A percentile compares a stretch with the other conserved stretches of the same genome.
phyloP scores from a whole-genome alignment of 2,113 vertebrate species.

The Phyllopteryx taeniolatus region DNA sequence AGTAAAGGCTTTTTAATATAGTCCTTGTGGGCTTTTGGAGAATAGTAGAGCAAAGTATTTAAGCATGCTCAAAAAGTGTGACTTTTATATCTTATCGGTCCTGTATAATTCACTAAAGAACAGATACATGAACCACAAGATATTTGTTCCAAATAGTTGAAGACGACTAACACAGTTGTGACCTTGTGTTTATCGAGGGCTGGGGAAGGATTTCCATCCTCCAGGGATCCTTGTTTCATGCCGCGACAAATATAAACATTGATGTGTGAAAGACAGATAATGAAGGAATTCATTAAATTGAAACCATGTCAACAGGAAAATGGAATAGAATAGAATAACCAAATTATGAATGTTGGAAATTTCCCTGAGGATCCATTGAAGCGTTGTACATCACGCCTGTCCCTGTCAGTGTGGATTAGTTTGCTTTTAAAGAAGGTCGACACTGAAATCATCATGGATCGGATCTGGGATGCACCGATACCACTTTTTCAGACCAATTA shows the following conservation, averaged over 20 bases:
- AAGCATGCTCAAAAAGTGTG: background rate
- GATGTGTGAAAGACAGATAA: conserved; percentile 58
- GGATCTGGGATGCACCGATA: background rate
- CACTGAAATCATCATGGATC: conserved; percentile 8
- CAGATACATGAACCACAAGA: conserved; percentile 11
- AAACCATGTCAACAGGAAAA: conserved; percentile 51
- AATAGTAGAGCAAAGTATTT: background rate
- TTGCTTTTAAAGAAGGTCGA: conserved; percentile 16
- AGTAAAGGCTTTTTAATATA: conserved; percentile 9
- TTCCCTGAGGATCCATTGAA: conserved; percentile 58
- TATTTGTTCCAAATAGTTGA: conserved; percentile 12
- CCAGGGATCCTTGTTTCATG: conserved; percentile 32
- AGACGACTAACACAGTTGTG: background rate
- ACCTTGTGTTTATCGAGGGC: conserved; percentile 12
- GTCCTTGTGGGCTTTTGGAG: background rate
- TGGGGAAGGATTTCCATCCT: conserved; percentile 6
- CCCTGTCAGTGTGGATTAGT: conserved; percentile 53
- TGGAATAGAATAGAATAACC: conserved; percentile 57
- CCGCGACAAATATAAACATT: conserved; percentile 38
- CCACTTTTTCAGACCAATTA: background rate
- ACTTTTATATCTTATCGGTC: conserved; percentile 4
- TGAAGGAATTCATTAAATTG: conserved; percentile 57
- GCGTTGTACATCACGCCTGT: conserved; percentile 26
- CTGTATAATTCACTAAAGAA: conserved; percentile 6
- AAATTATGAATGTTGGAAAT: conserved; percentile 50